phyloP scores from a whole-genome alignment of 2,797 vertebrate genomes.

The Saxicola maurus region DNA sequence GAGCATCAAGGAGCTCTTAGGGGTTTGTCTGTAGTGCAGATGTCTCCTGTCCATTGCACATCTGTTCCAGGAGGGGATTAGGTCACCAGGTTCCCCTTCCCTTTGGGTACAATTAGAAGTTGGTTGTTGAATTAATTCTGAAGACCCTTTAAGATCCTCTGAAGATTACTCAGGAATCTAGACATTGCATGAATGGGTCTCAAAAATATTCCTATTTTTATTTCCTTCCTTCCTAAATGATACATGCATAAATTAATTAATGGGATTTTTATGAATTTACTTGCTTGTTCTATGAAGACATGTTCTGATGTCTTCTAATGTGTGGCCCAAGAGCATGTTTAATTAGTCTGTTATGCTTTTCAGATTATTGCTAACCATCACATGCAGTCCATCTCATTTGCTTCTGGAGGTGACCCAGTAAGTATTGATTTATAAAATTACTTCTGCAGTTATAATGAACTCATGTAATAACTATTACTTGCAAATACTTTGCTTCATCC shows the following conservation, averaged over 20 bases:
- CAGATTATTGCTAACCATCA: constrained; percentile 91
- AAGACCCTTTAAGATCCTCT: neutral
- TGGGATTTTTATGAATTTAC: neutral
- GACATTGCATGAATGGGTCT: neutral
- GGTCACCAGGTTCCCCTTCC: neutral
- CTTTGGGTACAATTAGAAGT: neutral
- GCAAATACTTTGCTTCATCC: neutral
- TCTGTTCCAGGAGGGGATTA: neutral
- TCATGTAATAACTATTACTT: neutral
- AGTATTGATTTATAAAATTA: constrained; percentile 64
- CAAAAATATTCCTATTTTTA: neutral
- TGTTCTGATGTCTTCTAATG: neutral
- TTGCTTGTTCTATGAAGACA: neutral
- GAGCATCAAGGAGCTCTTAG: neutral
- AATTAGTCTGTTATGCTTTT: constrained; percentile 57
- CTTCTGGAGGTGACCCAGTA: constrained; percentile 92
- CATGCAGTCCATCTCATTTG: constrained; percentile 96
- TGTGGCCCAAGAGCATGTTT: neutral
- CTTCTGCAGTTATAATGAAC: constrained; percentile 12
- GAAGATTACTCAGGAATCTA: neutral
- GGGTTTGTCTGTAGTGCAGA: neutral
- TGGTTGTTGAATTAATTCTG: neutral
- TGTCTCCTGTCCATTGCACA: neutral
- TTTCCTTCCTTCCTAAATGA: neutral
- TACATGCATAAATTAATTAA: neutral